Conservation (phyloP, 2,888 invertebrate species). For the Caenorhabditis auriculariae region DNA sequence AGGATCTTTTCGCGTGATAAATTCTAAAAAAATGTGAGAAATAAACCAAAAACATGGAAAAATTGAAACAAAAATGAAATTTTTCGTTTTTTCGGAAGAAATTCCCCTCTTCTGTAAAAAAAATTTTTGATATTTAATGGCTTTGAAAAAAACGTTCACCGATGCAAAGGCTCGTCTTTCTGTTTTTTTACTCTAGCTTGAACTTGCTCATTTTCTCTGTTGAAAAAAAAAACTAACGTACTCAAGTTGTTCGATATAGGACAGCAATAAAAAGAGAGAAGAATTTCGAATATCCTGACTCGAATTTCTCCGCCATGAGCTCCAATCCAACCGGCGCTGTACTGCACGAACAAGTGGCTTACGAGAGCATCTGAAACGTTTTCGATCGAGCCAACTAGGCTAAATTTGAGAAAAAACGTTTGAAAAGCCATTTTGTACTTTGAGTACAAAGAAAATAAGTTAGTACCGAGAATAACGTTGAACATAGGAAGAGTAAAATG, state of each 20-base stretch:
- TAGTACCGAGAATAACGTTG: no score
- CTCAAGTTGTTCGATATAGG: constrained; percentile 21
- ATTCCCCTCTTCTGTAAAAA: background rate
- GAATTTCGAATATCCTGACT: constrained; percentile 16
- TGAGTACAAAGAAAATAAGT: no score
- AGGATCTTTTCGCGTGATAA: no score
- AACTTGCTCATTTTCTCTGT: background rate
- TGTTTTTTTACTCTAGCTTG: background rate
- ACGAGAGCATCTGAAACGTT: constrained; percentile 4
- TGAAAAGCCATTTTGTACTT: no score
- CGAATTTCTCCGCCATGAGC: constrained; percentile 28
- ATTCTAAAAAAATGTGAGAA: no score
- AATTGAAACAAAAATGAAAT: no score
- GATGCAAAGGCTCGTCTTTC: background rate
- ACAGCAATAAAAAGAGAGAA: constrained; percentile 29
- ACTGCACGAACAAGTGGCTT: constrained; percentile 27
- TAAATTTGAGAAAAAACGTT: no score
- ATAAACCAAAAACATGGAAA: no score
- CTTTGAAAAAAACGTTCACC: constrained; percentile 8
- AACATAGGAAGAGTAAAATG: no score
- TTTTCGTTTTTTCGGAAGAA: background rate
- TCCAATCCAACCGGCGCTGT: constrained; percentile 9
- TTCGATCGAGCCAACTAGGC: no score
- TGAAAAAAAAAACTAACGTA: constrained; percentile 2
- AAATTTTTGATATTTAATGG: constrained; percentile 1